Evolutionary conservation across 2,888 invertebrate genomes (phyloP), one percentile per base, ranked within the genome.

Genomic region (Eutolmus rufibarbis): DNA sequence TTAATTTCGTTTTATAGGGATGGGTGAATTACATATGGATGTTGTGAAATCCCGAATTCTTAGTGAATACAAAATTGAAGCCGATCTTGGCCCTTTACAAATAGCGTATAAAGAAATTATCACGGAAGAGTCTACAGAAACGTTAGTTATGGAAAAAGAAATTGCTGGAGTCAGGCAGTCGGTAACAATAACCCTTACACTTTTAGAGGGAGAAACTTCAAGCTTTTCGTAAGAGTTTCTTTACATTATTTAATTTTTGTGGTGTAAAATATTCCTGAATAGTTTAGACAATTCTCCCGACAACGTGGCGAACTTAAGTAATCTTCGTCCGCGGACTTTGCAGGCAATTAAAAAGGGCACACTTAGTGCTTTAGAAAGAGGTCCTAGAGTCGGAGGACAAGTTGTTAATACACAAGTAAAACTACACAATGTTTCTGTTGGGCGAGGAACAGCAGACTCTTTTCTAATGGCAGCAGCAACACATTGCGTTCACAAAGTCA

Each of bases 11-110:
- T 34, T n/a, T 91, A 4, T 89, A 95, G 98, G 99, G 16, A 99
- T 99, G 99, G 99, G 99, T 0, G 99, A 99, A 92, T 94, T 99
- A 1, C 99, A 99, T 91, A 94, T 99, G 88, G 99, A 99, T 89
- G 96, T 99, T 88, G 96, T 99, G 57, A 96, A 96, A 91, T 97
- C 98, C 89, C 94, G 99, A 28, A 95, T 99, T 82, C 92, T 95
- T 76, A 95, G 95, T 86, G 98, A 99, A 90, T 99, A 97, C 92
- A 97, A 97, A 91, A 95, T 99, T 86, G 97, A 98, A 16, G 98
- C 95, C 0, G 97, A 98, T 89, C 93, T 99, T 31, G 99, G 99
- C 0, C 95, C 97, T 0, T 92, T 99, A 31, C 98, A 97, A 94
- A 98, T 99, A 76, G 97, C 98, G 0, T 99, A 99, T 92, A 95